Conservation (phyloP, 2,797 vertebrate genomes). For the Crocidura indochinensis region DNA sequence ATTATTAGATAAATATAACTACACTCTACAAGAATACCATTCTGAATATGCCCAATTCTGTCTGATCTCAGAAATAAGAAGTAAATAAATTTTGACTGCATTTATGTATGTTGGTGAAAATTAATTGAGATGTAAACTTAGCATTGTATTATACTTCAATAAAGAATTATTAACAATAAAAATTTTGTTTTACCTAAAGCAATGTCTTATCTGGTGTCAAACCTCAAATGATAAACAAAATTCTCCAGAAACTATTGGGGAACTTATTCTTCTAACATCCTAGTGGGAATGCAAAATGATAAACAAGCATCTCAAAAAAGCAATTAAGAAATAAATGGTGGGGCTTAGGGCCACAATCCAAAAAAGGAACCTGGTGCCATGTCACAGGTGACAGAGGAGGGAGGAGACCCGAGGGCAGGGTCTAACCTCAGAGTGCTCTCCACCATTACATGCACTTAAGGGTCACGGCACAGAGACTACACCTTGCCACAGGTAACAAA, state of each 20-base stretch:
- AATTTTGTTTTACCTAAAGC: background rate
- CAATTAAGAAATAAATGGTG: background rate
- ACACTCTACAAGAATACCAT: background rate
- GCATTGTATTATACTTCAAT: conserved; percentile 23
- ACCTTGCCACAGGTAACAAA: no score
- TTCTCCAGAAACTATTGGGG: background rate
- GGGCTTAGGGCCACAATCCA: no score
- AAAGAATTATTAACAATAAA: background rate
- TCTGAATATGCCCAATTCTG: no score
- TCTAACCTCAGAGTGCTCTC: no score
- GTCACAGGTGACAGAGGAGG: no score
- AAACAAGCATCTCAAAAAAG: background rate
- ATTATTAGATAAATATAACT: conserved; percentile 36
- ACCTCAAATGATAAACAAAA: conserved; percentile 56
- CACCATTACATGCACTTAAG: no score
- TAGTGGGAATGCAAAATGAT: conserved; percentile 47
- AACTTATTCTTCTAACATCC: background rate
- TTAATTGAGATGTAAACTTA: background rate
- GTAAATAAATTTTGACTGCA: background rate
- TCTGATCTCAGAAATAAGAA: background rate
- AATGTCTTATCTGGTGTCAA: conserved; percentile 37
- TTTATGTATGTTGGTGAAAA: conserved; percentile 37
- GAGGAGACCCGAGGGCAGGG: no score
- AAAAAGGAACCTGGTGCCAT: no score
- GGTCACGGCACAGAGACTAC: no score